A percentile compares a stretch with the other conserved stretches of the same genome.
phyloP scores from a whole-genome alignment of 1,140 invertebrate species.

The Drosophila pallidifrons region DNA sequence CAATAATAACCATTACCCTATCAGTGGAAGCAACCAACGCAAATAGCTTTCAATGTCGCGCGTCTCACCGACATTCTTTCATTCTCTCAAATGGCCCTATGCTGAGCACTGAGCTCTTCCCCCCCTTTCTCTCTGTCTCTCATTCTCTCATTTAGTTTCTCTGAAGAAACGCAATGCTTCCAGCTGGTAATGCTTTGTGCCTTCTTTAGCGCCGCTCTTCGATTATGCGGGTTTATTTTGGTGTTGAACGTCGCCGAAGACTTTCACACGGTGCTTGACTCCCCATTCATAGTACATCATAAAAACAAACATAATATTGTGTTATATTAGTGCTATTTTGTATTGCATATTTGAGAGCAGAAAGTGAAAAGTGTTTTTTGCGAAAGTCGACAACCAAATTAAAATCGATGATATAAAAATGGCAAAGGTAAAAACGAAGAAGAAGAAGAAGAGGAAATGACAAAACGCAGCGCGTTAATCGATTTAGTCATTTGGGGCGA shows the following conservation, averaged over 20 bases:
- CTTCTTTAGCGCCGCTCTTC: background rate
- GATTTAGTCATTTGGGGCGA: slow-evolving; percentile 29
- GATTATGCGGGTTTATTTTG: slow-evolving; percentile 27
- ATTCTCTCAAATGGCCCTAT: slow-evolving; percentile 13
- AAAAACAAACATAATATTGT: slow-evolving; percentile 39
- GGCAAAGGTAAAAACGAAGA: slow-evolving; percentile 60
- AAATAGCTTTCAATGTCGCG: slow-evolving; percentile 63
- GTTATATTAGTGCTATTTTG: slow-evolving; percentile 16
- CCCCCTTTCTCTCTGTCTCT: slow-evolving; percentile 17
- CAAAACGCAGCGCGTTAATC: slow-evolving; percentile 3
- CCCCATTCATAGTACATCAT: slow-evolving; percentile 14
- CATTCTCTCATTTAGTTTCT: slow-evolving; percentile 21
- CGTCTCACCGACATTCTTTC: slow-evolving; percentile 29
- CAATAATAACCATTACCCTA: slow-evolving; percentile 69
- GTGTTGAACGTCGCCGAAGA: slow-evolving; percentile 30
- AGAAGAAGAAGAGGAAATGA: slow-evolving; percentile 1
- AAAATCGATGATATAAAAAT: slow-evolving; percentile 54
- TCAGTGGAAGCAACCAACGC: slow-evolving; percentile 48
- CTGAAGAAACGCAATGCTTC: slow-evolving; percentile 37
- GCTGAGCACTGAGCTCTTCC: slow-evolving; percentile 5
- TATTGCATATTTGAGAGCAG: slow-evolving; percentile 10
- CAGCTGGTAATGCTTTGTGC: slow-evolving; percentile 37
- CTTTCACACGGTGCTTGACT: slow-evolving; percentile 52
- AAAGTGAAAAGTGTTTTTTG: slow-evolving; percentile 56
- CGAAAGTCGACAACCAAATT: slow-evolving; percentile 47